Percentiles rank a stretch among this genome's conserved stretches.
Evolutionary conservation across 2,113 vertebrate genomes (phyloP).

Genomic region (Onychorhynchus coronatus): DNA sequence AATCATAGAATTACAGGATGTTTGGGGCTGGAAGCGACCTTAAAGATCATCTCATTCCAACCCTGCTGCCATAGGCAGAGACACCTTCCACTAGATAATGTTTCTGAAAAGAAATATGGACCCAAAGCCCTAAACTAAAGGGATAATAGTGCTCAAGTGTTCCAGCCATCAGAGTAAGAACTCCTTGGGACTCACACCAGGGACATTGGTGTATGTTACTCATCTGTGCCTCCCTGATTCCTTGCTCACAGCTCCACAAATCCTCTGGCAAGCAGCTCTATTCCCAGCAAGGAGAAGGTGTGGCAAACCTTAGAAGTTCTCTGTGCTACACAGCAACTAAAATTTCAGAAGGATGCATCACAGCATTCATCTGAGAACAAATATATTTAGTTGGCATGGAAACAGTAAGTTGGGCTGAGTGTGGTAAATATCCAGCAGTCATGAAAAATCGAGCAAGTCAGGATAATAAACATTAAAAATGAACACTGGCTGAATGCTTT

Average conservation of each 20-base stretch:
- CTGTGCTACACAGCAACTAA: constrained; percentile 21
- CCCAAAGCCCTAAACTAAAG: background rate
- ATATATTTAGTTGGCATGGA: constrained; percentile 73
- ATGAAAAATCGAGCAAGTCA: constrained; percentile 65
- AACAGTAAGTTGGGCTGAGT: constrained; percentile 68
- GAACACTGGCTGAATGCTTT: constrained; percentile 66
- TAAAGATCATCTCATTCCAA: background rate
- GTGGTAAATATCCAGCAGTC: constrained; percentile 75
- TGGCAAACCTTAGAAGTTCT: constrained; percentile 48
- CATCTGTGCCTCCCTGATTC: background rate
- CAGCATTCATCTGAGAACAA: constrained; percentile 69
- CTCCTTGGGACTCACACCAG: background rate
- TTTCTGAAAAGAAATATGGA: background rate
- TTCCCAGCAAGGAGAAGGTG: constrained; percentile 47
- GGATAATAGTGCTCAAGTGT: background rate
- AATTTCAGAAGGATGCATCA: constrained; percentile 60
- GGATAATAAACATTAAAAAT: constrained; percentile 71
- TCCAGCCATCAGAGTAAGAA: background rate
- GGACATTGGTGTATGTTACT: background rate
- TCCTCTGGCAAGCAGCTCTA: background rate
- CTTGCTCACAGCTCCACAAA: background rate
- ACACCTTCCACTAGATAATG: background rate
- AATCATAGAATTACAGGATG: background rate
- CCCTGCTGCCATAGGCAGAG: background rate
- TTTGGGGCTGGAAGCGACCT: background rate